Base-by-base conservation (phyloP, 2,797 vertebrate genomes). In the Typhlichthys eigenmanni region DNA sequence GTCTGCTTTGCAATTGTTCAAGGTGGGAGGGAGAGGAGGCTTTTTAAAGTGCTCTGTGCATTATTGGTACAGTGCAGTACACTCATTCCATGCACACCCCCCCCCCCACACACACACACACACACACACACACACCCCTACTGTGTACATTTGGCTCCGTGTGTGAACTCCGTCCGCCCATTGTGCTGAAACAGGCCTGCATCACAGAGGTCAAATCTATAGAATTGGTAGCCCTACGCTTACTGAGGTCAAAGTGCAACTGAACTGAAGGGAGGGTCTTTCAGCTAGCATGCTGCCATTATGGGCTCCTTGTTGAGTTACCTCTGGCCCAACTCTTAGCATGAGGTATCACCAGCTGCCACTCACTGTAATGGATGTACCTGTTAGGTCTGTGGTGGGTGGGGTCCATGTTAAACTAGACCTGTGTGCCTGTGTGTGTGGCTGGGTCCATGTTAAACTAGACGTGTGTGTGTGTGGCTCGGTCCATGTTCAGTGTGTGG, bases 1-100 rank as follows among this genome's bases (percentile, higher is more conserved):
- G 79, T 53, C 64, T 76, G 74, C 89, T 88, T 89, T 85, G 80
- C 78, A 86, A 85, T 81, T 84, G 75, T 84, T 84, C 53, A 72
- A 82, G 72, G 59, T 65, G 73, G 81, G 73, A 69, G 75, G 79
- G 74, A 60, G 24, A 24, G 24, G 76, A 71, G 4, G 49, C 53
- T 76, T 65, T 60, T 55, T 75, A 76, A 82, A 81, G 72, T 65
- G 69, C 46, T 60, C 52, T 0, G 48, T 59, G 62, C 81, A 76
- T 86, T 81, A 83, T 81, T 85, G 79, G 87, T 84, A 71, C 71
- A 77, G 75, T 82, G 75, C 74, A 64, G 70, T 62, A 75, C 72
- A 77, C 67, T 78, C 78, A 77, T 81, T 79, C 73, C 73, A 74
- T 67, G 72, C 61, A 63, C 66, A 55, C 57, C 1, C 19, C 24